phyloP scores from a whole-genome alignment of 2,113 vertebrate genomes.

The Dolichotis patagonum region DNA sequence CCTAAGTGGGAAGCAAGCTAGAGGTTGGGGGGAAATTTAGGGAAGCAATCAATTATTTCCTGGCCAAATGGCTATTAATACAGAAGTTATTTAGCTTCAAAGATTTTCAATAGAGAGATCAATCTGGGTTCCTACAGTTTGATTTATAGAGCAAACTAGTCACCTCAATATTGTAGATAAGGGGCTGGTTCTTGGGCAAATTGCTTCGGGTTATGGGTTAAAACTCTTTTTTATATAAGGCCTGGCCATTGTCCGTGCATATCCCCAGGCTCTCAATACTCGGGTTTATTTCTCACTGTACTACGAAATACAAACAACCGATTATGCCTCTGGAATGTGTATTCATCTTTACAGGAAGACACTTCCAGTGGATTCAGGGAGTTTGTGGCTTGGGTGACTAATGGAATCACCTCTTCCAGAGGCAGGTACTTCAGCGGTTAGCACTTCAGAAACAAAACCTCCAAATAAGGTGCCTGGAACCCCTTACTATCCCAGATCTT shows the following conservation, averaged over 20 bases:
- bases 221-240: background rate
- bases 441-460: background rate
- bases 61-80: background rate
- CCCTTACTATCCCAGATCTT: background rate
- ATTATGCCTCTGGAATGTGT: background rate
- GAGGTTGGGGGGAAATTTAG: background rate
- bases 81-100: background rate
- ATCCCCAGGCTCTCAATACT: background rate
- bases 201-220: background rate
- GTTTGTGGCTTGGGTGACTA: background rate
- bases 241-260: background rate
- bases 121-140: background rate
- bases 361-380: background rate
- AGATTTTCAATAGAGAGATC: background rate
- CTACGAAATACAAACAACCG: background rate
- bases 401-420: background rate
- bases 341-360: background rate
- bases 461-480: background rate
- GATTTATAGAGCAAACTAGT: background rate
- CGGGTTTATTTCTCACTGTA: background rate
- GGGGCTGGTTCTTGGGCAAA: background rate
- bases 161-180: background rate
- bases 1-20: background rate
- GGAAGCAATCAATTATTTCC: background rate
- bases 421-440: background rate